Conservation (phyloP, 2,113 vertebrate species). For the Paramormyrops kingsleyae region DNA sequence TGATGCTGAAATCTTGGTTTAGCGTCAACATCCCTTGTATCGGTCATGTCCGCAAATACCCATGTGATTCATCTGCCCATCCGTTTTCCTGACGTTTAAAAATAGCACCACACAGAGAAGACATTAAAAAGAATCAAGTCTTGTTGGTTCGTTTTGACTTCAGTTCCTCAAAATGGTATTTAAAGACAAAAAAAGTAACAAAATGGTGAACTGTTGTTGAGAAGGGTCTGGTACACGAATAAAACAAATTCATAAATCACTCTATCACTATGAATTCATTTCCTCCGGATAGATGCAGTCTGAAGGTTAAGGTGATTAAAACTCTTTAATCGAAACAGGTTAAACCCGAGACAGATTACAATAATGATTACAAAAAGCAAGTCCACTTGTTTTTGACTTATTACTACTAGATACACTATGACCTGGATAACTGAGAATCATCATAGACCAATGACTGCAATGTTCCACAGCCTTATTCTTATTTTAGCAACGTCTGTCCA, state of each 20-base stretch:
- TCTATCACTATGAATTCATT: neutral
- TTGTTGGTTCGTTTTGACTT: neutral
- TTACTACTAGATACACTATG: neutral
- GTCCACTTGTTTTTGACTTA: neutral
- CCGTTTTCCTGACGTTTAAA: constrained; percentile 64
- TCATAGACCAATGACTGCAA: neutral
- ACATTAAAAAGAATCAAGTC: neutral
- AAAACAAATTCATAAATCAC: neutral
- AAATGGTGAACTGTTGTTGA: neutral
- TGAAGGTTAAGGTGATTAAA: neutral
- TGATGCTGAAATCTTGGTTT: constrained; percentile 39
- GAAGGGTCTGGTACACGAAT: neutral
- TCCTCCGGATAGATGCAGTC: neutral
- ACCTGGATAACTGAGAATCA: neutral
- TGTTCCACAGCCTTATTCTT: neutral
- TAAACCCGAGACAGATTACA: constrained; percentile 43
- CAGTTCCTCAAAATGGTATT: neutral
- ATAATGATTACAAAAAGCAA: constrained; percentile 3
- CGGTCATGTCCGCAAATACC: constrained; percentile 46
- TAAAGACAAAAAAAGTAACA: neutral
- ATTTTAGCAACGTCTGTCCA: neutral
- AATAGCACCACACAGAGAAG: constrained; percentile 45
- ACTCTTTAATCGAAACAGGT: neutral
- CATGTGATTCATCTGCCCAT: constrained; percentile 61
- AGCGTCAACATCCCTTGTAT: constrained; percentile 30